Base-by-base conservation (phyloP, 1,140 invertebrate genomes). In the Homarus americanus region DNA sequence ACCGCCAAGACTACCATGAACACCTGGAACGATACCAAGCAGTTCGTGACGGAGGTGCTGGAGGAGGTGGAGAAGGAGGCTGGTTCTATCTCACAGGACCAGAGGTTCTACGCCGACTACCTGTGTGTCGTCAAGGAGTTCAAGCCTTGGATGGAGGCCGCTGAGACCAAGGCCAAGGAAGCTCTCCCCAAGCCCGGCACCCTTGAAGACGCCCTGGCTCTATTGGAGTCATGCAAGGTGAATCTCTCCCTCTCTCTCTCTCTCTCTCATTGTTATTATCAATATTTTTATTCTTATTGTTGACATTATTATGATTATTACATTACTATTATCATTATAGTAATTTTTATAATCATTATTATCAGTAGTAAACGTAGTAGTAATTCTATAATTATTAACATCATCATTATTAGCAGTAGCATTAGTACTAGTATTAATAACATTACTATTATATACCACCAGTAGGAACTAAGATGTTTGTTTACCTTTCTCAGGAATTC, bases 41-140 rank as follows among this genome's bases (percentile, higher is more conserved):
- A 75, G 36, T 92, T 90, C 86, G 66, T 91, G 28, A 34, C 1
- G n/a, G 90, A 90, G 40, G 75, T 92, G 28, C 80, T 69, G 41
- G 83, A 73, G 24, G 91, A 89, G 34, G 85, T 93, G 28, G 91
- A 93, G 72, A 93, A 92, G 82, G 92, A 93, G 78, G 92, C 92
- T 10, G 87, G 82, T 20, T 88, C 89, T 10, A 93, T 93, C 76
- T 93, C 92, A 28, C 83, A 89, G 49, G 92, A 93, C 87, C 91
- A 93, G 82, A 69, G 87, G 53, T 82, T 87, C 75, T 93, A 92
- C 82, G 92, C 92, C 78, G 92, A 93, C 34, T 93, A 93, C 53
- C 87, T 92, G 44, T 91, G 82, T 49, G 79, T 69, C 63, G 91
- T 93, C 38, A 93, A 93, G 83, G 91, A 92, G 28, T 91, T 90